phyloP scores from a whole-genome alignment of 2,113 vertebrate species.

The Corynorhinus townsendii region DNA sequence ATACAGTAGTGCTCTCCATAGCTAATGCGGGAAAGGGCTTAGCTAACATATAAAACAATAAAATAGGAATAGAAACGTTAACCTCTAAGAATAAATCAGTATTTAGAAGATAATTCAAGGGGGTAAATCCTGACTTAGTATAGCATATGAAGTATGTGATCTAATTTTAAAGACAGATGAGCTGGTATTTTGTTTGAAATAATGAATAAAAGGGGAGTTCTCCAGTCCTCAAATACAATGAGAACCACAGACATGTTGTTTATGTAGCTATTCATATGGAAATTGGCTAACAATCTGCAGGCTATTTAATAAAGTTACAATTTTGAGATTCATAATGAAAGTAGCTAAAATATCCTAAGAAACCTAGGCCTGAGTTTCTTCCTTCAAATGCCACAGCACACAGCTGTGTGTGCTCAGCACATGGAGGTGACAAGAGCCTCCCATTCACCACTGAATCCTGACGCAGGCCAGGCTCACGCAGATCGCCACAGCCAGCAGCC shows the following conservation, averaged over 20 bases:
- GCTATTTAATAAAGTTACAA: background rate
- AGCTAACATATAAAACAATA: slow-evolving; percentile 23
- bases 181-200: slow-evolving; percentile 9
- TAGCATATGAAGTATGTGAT: background rate
- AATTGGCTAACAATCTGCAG: background rate
- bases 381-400: background rate
- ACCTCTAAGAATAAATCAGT: background rate
- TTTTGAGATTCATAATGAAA: slow-evolving; percentile 23
- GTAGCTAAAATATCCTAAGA: background rate
- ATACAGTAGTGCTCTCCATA: background rate
- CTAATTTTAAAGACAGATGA: slow-evolving; percentile 31
- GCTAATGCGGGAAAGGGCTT: background rate
- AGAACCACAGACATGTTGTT: background rate
- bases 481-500: background rate
- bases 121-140: background rate
- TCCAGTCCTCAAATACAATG: background rate
- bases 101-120: background rate
- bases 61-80: background rate
- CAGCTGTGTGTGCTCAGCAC: background rate
- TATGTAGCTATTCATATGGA: slow-evolving; percentile 8
- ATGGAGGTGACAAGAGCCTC: background rate
- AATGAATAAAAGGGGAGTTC: slow-evolving; percentile 30
- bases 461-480: background rate
- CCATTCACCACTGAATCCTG: background rate
- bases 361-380: background rate